Base-by-base conservation (phyloP, 2,888 invertebrate genomes). In the Geotrupes spiniger region DNA sequence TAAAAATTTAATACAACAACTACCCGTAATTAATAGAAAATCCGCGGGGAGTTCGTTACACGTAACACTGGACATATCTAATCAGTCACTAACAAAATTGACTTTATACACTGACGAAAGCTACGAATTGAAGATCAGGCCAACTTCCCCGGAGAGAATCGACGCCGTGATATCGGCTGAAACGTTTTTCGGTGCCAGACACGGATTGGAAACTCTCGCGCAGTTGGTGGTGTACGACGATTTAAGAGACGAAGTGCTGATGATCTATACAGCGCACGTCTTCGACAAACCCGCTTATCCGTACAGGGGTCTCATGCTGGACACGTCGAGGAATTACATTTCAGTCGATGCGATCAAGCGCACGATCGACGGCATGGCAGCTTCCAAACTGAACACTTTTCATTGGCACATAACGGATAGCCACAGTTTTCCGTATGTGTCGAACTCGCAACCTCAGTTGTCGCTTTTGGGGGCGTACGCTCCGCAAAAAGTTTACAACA, bases 351-450 rank as follows among this genome's bases (percentile, higher is more conserved):
- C 83, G 0, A 85, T 92, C 47, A 82, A 87, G 62, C 59, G 80
- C n/a, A 88, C 90, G 6, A 77, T 97, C 60, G 92, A 93, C 63
- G 93, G 82, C 0, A 94, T 96, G 92, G 85, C 88, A 0, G 82
- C 86, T 66, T 88, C 89, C 25, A 96, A 96, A 70, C 66, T 96
- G 61, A 96, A 96, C 69, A 89, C 90, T 0, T 88, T 96, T 74
- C 96, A 96, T 66, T 96, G 95, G 95, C 91, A 92, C 63, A 88
- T 92, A 43, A 91, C 89, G 0, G 96, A 97, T 72, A 88, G 90
- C 9, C 94, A 95, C 57, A 94, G 94, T 60, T 96, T 96, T 68
- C 96, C 96, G 0, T 86, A 92, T 63, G 85, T 86, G 47, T 82
- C 89, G 0, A 79, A 78, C 60, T 80, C 81, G n/a, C 79, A 80